Evolutionary conservation across 2,888 invertebrate species (phyloP).

Genomic region (Limenitis camilla): DNA sequence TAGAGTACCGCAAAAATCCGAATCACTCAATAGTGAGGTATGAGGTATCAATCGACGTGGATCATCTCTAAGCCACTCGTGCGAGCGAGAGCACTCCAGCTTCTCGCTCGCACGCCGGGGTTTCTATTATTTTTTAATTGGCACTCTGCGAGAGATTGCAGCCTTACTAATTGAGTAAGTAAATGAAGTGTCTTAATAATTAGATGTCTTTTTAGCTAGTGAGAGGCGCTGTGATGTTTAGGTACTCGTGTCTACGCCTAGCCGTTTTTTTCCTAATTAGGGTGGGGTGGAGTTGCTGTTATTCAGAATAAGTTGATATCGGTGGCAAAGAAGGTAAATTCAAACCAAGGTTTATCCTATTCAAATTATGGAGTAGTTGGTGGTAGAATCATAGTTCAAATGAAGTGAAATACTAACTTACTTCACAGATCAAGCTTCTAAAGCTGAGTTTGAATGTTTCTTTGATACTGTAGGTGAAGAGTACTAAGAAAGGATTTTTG

Average conservation of each 20-base stretch:
- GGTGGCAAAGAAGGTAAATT: background rate
- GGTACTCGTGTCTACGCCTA: conserved; percentile 26
- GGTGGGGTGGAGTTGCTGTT: conserved; percentile 11
- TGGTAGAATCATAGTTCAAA: too few species aligned
- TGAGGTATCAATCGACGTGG: conserved; percentile 39
- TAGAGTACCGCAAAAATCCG: conserved; percentile 28
- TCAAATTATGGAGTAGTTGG: background rate
- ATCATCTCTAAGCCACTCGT: conserved; percentile 52
- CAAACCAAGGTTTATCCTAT: background rate
- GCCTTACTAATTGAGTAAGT: conserved; percentile 68
- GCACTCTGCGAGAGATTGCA: conserved; percentile 60
- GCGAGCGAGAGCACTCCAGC: conserved; percentile 39
- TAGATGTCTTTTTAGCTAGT: conserved; percentile 58
- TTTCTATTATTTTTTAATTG: conserved; percentile 72
- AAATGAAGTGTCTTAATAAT: conserved; percentile 71
- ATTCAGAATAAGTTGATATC: conserved; percentile 1
- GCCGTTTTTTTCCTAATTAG: conserved; percentile 28
- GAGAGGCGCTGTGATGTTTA: conserved; percentile 33
- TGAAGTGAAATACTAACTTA: too few species aligned
- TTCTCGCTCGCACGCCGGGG: conserved; percentile 52
- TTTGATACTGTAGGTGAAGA: too few species aligned
- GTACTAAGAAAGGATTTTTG: too few species aligned
- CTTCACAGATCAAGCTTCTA: too few species aligned
- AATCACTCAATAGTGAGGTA: conserved; percentile 35
- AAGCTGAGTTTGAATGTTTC: too few species aligned